phyloP scores from a whole-genome alignment of 2,113 vertebrate species.

The Rhabdornis inornatus region DNA sequence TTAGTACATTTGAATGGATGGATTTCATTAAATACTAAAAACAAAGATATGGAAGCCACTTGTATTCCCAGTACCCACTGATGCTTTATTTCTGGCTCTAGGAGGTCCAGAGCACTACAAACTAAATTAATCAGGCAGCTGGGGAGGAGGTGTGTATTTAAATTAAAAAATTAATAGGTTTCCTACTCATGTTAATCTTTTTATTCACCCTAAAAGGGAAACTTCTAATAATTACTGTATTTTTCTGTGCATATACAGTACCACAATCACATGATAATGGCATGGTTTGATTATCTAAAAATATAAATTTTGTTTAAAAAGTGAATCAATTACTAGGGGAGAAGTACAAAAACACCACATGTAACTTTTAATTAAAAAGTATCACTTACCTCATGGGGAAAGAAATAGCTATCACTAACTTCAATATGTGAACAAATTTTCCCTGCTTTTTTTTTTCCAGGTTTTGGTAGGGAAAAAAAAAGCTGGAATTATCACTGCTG shows the following conservation, averaged over 20 bases:
- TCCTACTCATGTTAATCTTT: not conserved
- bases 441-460: not conserved
- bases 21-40: not conserved
- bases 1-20: not conserved
- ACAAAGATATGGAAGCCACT: not conserved
- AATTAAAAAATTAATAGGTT: constrained; percentile 20
- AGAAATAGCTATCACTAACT: not conserved
- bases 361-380: not conserved
- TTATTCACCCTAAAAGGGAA: not conserved
- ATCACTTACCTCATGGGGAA: not conserved
- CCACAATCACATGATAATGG: not conserved
- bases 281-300: not conserved
- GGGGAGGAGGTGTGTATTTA: not conserved
- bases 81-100: not conserved
- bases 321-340: not conserved
- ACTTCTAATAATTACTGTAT: not conserved
- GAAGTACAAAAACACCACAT: not conserved
- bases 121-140: not conserved
- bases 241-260: not conserved
- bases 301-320: not conserved
- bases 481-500: not conserved
- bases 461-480: not conserved
- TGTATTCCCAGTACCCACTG: not conserved
- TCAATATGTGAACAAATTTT: not conserved
- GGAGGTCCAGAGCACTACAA: not conserved